Base-by-base conservation (phyloP, 1,140 invertebrate genomes). In the Ylistrum balloti region DNA sequence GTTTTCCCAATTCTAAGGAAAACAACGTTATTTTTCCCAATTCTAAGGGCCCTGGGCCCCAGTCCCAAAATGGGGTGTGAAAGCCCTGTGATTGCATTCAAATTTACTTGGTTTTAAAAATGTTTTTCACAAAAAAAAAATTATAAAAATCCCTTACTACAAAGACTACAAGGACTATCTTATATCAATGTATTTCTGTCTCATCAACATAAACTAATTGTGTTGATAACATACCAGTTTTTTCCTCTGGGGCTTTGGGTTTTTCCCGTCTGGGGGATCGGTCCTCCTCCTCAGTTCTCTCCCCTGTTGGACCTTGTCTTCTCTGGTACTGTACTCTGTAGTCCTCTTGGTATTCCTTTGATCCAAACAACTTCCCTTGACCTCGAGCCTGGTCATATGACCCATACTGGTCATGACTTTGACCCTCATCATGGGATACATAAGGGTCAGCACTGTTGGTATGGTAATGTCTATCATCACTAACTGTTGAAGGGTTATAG, bases 241-340 rank as follows among this genome's bases (percentile, higher is more conserved):
- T 74, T 74, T 74, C 56, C n/a, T 74, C 56, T 1, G 13, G 56
- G n/a, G 56, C 56, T 17, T 74, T 74, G 9, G 56, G 56, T 74
- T 74, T 74, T n/a, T 74, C 56, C 5, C 56, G 56, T 74, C 56
- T 74, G n/a, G 56, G 56, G 11, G n/a, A 28, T 13, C 41, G 32
- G 10, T 91, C 45, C 33, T 91, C 88, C 87, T 86, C 85, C 33
- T 90, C 89, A 33, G 48, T 88, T 38, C 92, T 88, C 34, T 92
- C 88, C 48, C 89, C 89, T 33, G 91, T 85, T 48, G 33, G 22
- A 32, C 86, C 88, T 32, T 90, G 90, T n/a, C 56, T 88, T n/a
- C 48, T 86, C 41, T 89, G 87, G 41, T 92, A 93, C 5, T 89
- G 90, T 20, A 93, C 93, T 88, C 91, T 91, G 38, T 91, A 93